A percentile compares a stretch with the other conserved stretches of the same genome.
phyloP scores from a whole-genome alignment of 1,140 invertebrate genomes.

The Trachymyrmex septentrionalis region DNA sequence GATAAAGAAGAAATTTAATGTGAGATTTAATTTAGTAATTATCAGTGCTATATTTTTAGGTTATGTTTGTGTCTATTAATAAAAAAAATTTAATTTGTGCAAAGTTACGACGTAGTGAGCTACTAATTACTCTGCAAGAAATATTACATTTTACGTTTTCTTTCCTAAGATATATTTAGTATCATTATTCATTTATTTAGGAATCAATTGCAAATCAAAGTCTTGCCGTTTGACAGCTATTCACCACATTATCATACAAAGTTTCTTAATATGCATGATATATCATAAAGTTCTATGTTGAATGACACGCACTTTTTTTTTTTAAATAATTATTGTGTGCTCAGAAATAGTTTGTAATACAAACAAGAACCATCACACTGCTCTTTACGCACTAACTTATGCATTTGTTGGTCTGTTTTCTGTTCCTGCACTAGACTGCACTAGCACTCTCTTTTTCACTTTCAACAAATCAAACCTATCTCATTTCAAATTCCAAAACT shows the following conservation, averaged over 20 bases:
- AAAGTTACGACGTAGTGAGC: not conserved
- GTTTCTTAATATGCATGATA: not conserved
- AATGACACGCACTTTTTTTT: not conserved
- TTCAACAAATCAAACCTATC: no score
- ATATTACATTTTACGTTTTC: not conserved
- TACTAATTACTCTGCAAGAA: not conserved
- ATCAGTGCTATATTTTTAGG: not conserved
- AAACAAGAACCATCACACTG: not conserved
- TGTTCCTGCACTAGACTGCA: no score
- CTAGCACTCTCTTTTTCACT: no score
- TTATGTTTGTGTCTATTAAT: not conserved
- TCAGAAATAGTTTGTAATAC: not conserved
- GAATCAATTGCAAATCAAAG: not conserved
- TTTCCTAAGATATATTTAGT: not conserved
- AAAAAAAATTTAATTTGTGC: not conserved
- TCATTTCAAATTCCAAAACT: no score
- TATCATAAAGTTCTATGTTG: not conserved
- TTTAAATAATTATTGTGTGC: conserved; percentile 1
- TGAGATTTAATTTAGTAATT: not conserved
- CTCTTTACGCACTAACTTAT: not conserved
- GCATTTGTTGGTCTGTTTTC: not conserved
- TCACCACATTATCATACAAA: not conserved
- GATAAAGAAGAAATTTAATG: not conserved
- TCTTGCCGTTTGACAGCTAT: no score
- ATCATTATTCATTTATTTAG: not conserved